A percentile compares a stretch with the other conserved stretches of the same genome.
phyloP scores from a whole-genome alignment of 2,888 invertebrate genomes.

The Nomada hirtipes region DNA sequence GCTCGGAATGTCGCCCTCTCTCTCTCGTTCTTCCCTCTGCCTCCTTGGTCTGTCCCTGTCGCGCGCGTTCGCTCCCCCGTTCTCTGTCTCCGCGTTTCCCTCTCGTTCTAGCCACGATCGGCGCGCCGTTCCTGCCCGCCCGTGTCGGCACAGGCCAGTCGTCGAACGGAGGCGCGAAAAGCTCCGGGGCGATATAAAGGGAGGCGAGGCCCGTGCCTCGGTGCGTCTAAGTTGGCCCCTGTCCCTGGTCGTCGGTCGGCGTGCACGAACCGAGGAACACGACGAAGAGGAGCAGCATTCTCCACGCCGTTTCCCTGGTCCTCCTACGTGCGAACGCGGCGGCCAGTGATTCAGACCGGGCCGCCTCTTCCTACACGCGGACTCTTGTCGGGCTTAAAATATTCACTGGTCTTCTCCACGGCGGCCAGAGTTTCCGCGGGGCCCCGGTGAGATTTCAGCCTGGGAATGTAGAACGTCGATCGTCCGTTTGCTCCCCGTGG shows the following conservation, averaged over 20 bases:
- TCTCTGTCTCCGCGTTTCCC: neutral
- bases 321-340: constrained; percentile 46
- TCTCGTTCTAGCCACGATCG: neutral
- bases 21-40: constrained; percentile 48
- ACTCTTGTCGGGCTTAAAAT: constrained; percentile 54
- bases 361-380: constrained; percentile 44
- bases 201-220: neutral
- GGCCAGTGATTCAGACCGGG: constrained; percentile 49
- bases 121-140: constrained; percentile 7
- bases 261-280: neutral
- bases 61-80: neutral
- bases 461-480: constrained; percentile 33
- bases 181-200: constrained; percentile 5
- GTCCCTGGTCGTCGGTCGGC: neutral
- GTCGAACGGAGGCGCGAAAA: constrained; percentile 38
- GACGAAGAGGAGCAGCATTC: constrained; percentile 21
- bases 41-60: constrained; percentile 25
- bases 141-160: constrained; percentile 19
- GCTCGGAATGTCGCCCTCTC: constrained; percentile 80
- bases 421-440: constrained; percentile 17
- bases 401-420: constrained; percentile 53
- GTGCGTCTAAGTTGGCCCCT: constrained; percentile 9
- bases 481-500: neutral
- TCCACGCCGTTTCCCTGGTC: constrained; percentile 21
- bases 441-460: neutral